phyloP scores from a whole-genome alignment of 92 coral and sea anemone genomes.

The Plumapathes pennacea region DNA sequence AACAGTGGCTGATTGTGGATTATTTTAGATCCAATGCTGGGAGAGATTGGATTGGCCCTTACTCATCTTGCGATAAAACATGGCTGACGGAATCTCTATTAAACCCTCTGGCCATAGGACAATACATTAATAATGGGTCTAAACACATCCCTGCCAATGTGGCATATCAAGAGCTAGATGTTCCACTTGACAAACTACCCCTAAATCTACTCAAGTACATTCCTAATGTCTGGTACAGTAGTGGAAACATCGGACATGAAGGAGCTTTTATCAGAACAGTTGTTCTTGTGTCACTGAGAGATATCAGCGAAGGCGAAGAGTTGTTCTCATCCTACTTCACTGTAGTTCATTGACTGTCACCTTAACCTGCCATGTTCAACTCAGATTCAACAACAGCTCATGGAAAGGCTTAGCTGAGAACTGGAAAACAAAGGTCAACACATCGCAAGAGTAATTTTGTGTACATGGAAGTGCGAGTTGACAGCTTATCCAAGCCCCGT shows the following conservation, averaged over 20 bases:
- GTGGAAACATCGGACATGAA: conserved; percentile 62
- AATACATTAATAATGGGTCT: conserved; percentile 85
- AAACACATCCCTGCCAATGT: conserved; percentile 77
- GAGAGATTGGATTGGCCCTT: conserved; percentile 83
- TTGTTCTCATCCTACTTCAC: conserved; percentile 96
- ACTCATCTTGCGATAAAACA: conserved; percentile 70
- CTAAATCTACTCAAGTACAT: conserved; percentile 65
- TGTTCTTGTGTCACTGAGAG: conserved; percentile 70
- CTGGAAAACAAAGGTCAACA: too few species aligned
- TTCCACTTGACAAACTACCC: conserved; percentile 49
- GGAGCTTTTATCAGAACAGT: conserved; percentile 71
- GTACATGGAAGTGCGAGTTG: too few species aligned
- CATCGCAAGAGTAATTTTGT: too few species aligned
- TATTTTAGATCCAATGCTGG: conserved; percentile 73
- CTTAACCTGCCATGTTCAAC: too few species aligned
- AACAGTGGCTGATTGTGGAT: background rate
- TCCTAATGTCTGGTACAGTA: conserved; percentile 92
- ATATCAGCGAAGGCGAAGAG: conserved; percentile 75
- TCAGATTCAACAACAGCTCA: too few species aligned
- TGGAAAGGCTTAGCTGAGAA: too few species aligned
- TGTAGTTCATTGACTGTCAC: conserved; percentile 68
- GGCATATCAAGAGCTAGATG: conserved; percentile 85
- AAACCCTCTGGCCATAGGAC: conserved; percentile 91
- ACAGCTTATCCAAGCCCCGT: too few species aligned
- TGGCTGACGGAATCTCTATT: conserved; percentile 55